Evolutionary conservation across 2,113 vertebrate species (phyloP), one percentile per base, ranked within the genome.

Genomic region (Gopherus flavomarginatus): DNA sequence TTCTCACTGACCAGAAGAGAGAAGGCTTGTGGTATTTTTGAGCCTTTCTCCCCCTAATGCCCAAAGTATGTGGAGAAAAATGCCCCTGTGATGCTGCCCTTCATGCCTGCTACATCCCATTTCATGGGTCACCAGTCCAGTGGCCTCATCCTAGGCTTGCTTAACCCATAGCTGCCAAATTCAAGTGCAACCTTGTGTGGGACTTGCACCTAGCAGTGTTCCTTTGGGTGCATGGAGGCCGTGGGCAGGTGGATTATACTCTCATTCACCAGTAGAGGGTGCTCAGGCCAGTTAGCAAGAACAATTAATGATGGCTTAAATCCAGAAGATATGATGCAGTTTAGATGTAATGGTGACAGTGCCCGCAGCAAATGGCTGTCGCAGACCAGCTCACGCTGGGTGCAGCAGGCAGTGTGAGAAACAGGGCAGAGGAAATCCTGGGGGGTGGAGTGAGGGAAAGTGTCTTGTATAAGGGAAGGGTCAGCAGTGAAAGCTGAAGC

Each of bases 371-470:
- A 72, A 38, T n/a, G 65, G 35, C 35, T 72, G 65, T 38, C 65
- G 17, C 65, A 38, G 65, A 9, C 65, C 65, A 21, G 17, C 16
- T 69, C 62, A 19, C 7, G 14, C 35, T 17, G 35, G 31, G 31
- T 4, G 4, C 7, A n/a, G 62, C 35, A 19, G 19, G 8, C 19
- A 17, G 17, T 31, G 57, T 27, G 27, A 35, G 59, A 13, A 16
- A 13, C 9, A 9, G 1, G 42, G 69, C 14, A 75, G 42, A 57
- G 31, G 77, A 83, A 50, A 9, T 6, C 27, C 8, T 27, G 17
- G 1, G 2, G 69, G 16, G 11, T 0, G 1, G 8, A 49, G 1
- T 1, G 65, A 69, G 81, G 88, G 78, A 6, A 47, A 5, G 52
- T 44, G 24, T 22, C 78, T 38, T 0, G 0, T 22, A 1, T 16